Evolutionary conservation across 2,888 invertebrate genomes (phyloP).

Genomic region (Cancer borealis): DNA sequence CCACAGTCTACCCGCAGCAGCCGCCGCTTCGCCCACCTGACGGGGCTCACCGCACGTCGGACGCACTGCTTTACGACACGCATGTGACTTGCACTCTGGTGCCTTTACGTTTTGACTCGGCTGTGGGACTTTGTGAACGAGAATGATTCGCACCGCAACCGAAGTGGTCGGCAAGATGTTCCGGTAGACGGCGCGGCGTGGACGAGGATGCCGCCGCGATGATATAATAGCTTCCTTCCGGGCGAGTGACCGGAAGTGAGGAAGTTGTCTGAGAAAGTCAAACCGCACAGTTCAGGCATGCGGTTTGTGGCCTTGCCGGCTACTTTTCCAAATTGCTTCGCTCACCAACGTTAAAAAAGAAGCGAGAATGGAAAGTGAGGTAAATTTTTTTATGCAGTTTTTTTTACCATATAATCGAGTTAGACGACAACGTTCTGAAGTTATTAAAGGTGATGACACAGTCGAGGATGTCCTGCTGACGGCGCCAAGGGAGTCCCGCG

Average conservation of each 20-base stretch:
- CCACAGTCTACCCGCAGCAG: conserved; percentile 47
- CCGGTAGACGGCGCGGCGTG: conserved; percentile 18
- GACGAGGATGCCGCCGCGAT: conserved; percentile 54
- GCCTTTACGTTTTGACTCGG: background rate
- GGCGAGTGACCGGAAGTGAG: conserved; percentile 72
- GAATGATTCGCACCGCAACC: background rate
- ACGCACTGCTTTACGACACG: background rate
- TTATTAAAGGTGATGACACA: background rate
- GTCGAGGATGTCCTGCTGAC: background rate
- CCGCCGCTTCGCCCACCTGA: background rate
- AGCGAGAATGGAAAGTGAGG: background rate
- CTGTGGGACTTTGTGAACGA: conserved; percentile 16
- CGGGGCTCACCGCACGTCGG: background rate
- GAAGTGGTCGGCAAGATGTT: background rate
- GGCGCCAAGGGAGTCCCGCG: background rate
- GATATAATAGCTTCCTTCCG: conserved; percentile 72
- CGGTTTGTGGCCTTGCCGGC: conserved; percentile 56
- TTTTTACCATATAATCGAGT: background rate
- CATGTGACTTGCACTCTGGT: conserved; percentile 9
- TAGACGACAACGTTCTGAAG: background rate
- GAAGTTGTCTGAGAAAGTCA: conserved; percentile 75
- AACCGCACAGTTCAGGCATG: conserved; percentile 70
- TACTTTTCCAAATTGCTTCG: conserved; percentile 53
- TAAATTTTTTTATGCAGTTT: background rate
- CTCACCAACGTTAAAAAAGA: background rate